Conservation (phyloP, 2,113 vertebrate species). For the Colossoma macropomum region DNA sequence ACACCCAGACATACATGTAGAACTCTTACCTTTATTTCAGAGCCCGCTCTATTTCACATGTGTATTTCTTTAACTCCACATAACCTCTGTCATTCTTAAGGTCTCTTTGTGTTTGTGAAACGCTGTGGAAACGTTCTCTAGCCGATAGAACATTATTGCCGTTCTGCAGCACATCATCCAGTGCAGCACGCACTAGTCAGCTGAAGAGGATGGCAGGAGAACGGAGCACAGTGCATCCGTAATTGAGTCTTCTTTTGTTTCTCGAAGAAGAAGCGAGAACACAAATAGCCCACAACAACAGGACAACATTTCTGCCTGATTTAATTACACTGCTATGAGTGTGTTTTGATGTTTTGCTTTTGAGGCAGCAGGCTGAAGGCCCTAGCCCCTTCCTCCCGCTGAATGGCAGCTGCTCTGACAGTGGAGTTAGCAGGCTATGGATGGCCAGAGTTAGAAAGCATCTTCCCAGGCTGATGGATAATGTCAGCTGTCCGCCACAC, state of each 20-base stretch:
- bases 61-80: too few relatives aligned
- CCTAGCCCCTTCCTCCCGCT: background rate
- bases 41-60: too few relatives aligned
- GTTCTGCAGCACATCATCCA: conserved; percentile 23
- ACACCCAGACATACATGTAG: background rate
- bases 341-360: conserved; percentile 36
- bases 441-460: conserved; percentile 3
- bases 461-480: conserved; percentile 28
- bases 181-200: conserved; percentile 11
- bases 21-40: background rate
- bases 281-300: conserved; percentile 39
- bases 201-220: conserved; percentile 8
- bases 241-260: conserved; percentile 36
- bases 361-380: conserved; percentile 32
- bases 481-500: conserved; percentile 18
- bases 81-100: too few relatives aligned
- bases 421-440: background rate
- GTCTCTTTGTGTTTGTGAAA: too few relatives aligned
- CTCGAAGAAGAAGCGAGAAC: background rate
- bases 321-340: conserved; percentile 45
- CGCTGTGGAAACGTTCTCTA: background rate
- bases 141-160: background rate
- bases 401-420: background rate
- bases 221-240: background rate
- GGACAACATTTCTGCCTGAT: conserved; percentile 45